A percentile compares a stretch with the other conserved stretches of the same genome.
phyloP scores from a whole-genome alignment of 53 echinoderm and acorn worm genomes.

The Echinarachnius parma region DNA sequence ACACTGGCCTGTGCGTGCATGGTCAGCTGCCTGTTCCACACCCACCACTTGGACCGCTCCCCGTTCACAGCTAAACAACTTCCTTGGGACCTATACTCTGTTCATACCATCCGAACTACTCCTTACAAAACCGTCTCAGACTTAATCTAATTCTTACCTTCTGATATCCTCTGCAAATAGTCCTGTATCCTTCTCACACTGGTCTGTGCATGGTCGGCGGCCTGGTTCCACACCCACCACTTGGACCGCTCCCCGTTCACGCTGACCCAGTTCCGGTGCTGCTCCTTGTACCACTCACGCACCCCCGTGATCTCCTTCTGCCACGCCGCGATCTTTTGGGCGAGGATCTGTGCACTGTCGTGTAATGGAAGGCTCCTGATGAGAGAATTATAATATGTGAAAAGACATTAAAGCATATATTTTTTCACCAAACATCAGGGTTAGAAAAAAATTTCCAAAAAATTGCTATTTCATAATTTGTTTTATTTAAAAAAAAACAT shows the following conservation, averaged over 20 bases:
- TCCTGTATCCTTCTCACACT: constrained; percentile 83
- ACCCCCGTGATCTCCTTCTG: constrained; percentile 94
- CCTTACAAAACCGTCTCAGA: too few species aligned
- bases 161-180: constrained; percentile 88
- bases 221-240: constrained; percentile 96
- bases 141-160: constrained; percentile 79
- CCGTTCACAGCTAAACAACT: too few species aligned
- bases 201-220: constrained; percentile 64
- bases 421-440: too few species aligned
- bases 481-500: too few species aligned
- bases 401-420: too few species aligned
- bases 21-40: constrained; percentile 78
- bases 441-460: background rate
- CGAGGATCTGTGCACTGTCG: constrained; percentile 95
- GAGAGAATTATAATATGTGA: too few species aligned
- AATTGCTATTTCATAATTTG: background rate
- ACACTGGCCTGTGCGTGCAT: constrained; percentile 67
- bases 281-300: constrained; percentile 91
- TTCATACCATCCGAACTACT: too few species aligned
- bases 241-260: constrained; percentile 88
- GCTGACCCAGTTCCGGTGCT: constrained; percentile 81
- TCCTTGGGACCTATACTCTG: too few species aligned
- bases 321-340: constrained; percentile 86
- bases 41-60: constrained; percentile 97
- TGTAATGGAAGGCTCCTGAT: constrained; percentile 77